Conservation (phyloP, 2,113 vertebrate genomes). For the Antechinus flavipes region DNA sequence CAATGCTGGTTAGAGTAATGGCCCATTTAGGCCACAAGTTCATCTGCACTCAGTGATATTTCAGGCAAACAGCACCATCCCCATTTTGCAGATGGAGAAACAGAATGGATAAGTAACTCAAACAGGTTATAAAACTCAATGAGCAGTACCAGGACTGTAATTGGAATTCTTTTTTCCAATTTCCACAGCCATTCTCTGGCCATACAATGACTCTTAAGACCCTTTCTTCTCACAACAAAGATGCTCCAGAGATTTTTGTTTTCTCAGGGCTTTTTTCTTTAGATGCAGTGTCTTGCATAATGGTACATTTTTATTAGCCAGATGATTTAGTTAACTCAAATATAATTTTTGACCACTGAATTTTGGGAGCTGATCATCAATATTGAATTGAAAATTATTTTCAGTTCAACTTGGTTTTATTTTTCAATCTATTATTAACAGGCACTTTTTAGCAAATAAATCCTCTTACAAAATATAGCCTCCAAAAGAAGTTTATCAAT, state of each 20-base stretch:
- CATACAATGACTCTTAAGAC: not conserved
- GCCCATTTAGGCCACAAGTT: not conserved
- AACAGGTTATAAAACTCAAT: not conserved
- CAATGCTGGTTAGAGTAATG: not conserved
- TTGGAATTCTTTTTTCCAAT: not conserved
- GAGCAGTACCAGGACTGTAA: not conserved
- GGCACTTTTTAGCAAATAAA: not conserved
- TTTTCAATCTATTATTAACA: not conserved
- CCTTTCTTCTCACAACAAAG: not conserved
- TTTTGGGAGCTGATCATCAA: not conserved
- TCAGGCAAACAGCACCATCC: conserved; percentile 36
- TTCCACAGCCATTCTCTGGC: not conserved
- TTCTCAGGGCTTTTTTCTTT: not conserved
- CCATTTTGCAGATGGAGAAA: conserved; percentile 32
- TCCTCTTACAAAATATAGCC: not conserved
- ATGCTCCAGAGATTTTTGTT: not conserved
- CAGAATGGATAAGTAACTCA: not conserved
- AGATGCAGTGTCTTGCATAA: not conserved
- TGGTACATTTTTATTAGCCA: not conserved
- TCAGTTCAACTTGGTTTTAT: not conserved
- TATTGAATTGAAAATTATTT: not conserved
- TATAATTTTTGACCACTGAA: not conserved
- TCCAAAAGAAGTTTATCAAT: not conserved
- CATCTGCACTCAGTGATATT: not conserved
- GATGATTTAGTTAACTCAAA: not conserved